Conservation (phyloP, 2,888 invertebrate species). For the Clistopyga incitator region DNA sequence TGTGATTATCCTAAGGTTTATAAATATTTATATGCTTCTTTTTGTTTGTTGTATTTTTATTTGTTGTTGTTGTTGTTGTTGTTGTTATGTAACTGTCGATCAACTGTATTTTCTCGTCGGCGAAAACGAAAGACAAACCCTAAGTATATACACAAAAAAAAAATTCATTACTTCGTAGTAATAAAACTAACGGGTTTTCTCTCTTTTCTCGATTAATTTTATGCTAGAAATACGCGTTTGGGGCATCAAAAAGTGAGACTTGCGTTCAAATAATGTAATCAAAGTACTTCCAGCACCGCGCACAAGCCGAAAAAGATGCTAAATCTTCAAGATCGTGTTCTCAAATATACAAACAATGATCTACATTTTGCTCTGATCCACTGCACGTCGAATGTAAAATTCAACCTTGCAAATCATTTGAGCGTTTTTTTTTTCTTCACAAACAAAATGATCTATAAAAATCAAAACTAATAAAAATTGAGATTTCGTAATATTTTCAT, state of each 20-base stretch:
- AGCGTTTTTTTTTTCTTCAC: not conserved
- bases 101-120: conserved; percentile 18
- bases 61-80: not conserved
- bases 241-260: conserved; percentile 17
- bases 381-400: too few species aligned
- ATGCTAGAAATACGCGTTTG: conserved; percentile 14
- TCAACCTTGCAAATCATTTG: too few species aligned
- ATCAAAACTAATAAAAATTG: not conserved
- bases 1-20: conserved; percentile 56
- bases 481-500: not conserved
- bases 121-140: conserved; percentile 36
- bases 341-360: not conserved
- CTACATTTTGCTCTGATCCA: not conserved
- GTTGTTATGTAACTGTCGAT: conserved; percentile 17
- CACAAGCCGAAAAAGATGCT: not conserved
- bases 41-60: conserved; percentile 16
- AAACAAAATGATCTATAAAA: not conserved
- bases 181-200: conserved; percentile 47
- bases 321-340: not conserved
- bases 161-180: conserved; percentile 51
- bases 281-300: not conserved
- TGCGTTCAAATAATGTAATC: conserved; percentile 8
- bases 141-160: conserved; percentile 50
- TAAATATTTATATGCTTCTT: conserved; percentile 56
- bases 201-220: conserved; percentile 26